phyloP scores from a whole-genome alignment of 1,140 invertebrate genomes.

The Cepaea nemoralis region DNA sequence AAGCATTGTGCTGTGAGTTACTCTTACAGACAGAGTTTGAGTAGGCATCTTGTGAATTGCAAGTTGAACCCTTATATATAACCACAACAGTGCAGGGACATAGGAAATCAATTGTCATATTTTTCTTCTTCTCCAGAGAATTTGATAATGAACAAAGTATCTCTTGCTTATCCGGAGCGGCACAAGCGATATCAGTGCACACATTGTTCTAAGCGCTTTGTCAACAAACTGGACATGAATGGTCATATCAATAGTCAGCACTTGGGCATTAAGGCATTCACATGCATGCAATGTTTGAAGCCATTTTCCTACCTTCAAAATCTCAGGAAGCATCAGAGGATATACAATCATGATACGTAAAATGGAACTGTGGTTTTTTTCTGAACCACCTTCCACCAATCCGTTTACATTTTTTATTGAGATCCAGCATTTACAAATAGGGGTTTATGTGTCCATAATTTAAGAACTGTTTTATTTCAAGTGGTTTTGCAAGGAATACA shows the following conservation, averaged over 20 bases:
- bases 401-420: not conserved
- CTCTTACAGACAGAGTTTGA: slow-evolving; percentile 37
- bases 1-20: slow-evolving; percentile 20
- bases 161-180: not conserved
- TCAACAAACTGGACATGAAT: slow-evolving; percentile 34
- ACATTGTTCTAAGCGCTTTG: slow-evolving; percentile 31
- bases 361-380: too few relatives aligned
- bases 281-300: slow-evolving; percentile 34
- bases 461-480: too few relatives aligned
- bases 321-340: slow-evolving; percentile 38
- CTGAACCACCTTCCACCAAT: too few relatives aligned
- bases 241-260: slow-evolving; percentile 46
- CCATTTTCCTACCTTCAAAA: slow-evolving; percentile 39
- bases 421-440: too few relatives aligned
- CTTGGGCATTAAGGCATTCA: slow-evolving; percentile 41
- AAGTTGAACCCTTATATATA: slow-evolving; percentile 7
- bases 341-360: not conserved
- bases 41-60: slow-evolving; percentile 23
- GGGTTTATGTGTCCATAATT: too few relatives aligned
- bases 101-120: not conserved
- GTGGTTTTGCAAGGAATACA: too few relatives aligned
- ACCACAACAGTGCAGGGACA: not conserved
- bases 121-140: not conserved
- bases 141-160: slow-evolving; percentile 3
- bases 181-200: slow-evolving; percentile 33